Base-by-base conservation (phyloP, 2,797 vertebrate genomes). In the Yasuhikotakia modesta region DNA sequence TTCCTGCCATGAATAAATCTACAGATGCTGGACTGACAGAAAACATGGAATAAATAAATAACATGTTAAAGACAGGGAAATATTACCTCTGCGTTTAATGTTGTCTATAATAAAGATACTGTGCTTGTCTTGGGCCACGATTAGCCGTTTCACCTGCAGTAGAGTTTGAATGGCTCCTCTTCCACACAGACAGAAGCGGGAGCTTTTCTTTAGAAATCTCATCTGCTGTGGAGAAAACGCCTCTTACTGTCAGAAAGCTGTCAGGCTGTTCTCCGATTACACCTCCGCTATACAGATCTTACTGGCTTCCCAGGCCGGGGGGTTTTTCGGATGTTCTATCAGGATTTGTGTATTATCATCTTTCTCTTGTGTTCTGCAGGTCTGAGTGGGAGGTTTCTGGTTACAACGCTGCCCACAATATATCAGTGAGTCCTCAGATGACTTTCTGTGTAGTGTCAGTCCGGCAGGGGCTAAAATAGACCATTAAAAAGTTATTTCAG, bases 341-440 rank as follows among this genome's bases (percentile, higher is more conserved):
- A 21, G 27, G 14, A 22, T 22, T 39, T 45, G 66, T 81, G 35
- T 63, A 76, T 71, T 65, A 58, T 12, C 45, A 58, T 27, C 65
- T 74, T 67, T 83, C 43, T 71, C 80, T 76, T 81, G 70, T 84
- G 35, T 74, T 81, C 81, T 79, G 76, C 83, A 95, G 94, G 95
- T 84, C 85, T 96, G 90, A 95, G 93, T 79, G 94, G 94, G 79
- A 93, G 94, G 74, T 96, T 96, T 88, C 94, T 95, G 85, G 93
- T 96, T 71, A 96, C 94, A 70, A 94, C 93, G 60, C 93, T 96
- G 81, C 95, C 95, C 83, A 94, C 94, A 46, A 94, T 95, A 87
- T 95, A 94, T 85, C 94, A 95, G 94, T 95, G 93, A 95, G 94
- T 88, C 72, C 32, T 53, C 52, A 39, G n/a, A 50, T 52, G 22